Percentiles rank a stretch among this genome's conserved stretches.
phyloP scores from a whole-genome alignment of 2,113 vertebrate species.

The Lanius ludovicianus region DNA sequence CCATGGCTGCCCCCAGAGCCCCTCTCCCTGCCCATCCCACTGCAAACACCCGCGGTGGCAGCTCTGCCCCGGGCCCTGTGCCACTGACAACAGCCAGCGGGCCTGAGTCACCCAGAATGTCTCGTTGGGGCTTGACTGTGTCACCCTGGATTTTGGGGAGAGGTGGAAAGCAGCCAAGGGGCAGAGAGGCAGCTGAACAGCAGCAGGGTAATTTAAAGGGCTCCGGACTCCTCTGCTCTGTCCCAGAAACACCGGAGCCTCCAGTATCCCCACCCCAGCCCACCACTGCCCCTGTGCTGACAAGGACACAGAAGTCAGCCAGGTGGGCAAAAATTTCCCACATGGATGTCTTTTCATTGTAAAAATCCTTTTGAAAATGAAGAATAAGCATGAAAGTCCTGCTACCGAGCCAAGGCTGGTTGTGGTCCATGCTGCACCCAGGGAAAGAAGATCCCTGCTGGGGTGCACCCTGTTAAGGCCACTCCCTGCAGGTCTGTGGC shows the following conservation, averaged over 20 bases:
- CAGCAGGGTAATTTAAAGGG: not conserved
- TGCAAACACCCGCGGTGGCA: not conserved
- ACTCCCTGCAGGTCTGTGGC: not conserved
- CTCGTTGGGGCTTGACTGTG: not conserved
- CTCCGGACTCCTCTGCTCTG: not conserved
- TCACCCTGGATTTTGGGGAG: not conserved
- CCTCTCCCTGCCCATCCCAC: not conserved
- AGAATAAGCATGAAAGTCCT: not conserved
- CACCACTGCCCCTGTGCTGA: not conserved
- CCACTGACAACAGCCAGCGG: not conserved
- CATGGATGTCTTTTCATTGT: accelerated
- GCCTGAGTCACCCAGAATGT: not conserved
- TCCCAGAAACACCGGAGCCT: not conserved
- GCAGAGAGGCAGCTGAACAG: not conserved
- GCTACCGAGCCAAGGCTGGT: not conserved
- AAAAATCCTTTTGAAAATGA: not conserved
- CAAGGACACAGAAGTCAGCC: not conserved
- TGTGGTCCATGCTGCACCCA: too few species aligned
- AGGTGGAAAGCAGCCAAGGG: not conserved
- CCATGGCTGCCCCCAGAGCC: not conserved
- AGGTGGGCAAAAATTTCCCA: not conserved
- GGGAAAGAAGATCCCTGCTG: not conserved
- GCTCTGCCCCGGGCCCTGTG: not conserved
- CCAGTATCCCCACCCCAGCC: not conserved
- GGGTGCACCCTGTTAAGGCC: not conserved